Evolutionary conservation across 2,797 vertebrate genomes (phyloP).

Genomic region (Phalloptychus januarius): DNA sequence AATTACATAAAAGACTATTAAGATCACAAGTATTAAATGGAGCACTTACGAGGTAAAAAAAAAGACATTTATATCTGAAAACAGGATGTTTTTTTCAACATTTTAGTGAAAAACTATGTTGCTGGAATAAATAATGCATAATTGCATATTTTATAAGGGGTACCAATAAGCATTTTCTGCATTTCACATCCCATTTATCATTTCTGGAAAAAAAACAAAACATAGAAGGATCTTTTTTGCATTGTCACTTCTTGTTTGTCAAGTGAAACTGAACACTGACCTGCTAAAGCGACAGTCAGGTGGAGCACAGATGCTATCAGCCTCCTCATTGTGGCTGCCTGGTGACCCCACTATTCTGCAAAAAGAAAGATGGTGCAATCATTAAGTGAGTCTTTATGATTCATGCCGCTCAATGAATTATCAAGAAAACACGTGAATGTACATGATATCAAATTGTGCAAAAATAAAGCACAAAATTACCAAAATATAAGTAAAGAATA

Average conservation of each 20-base stretch:
- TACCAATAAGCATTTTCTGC: background rate
- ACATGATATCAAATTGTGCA: background rate
- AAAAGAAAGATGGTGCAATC: conserved; percentile 5
- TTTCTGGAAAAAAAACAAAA: conserved; percentile 8
- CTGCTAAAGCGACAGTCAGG: conserved; percentile 62
- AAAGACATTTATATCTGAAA: background rate
- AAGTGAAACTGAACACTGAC: conserved; percentile 56
- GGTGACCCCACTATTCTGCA: conserved; percentile 53
- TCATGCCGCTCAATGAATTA: background rate
- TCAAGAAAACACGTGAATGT: background rate
- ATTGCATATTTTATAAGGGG: background rate
- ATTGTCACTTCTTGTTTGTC: conserved; percentile 24
- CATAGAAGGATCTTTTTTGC: background rate
- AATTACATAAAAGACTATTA: background rate
- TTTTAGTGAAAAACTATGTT: background rate
- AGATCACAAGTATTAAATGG: background rate
- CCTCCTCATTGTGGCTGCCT: conserved; percentile 63
- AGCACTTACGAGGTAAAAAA: background rate
- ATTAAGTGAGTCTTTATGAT: background rate
- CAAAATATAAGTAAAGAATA: background rate
- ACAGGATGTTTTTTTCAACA: background rate
- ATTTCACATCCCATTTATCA: background rate
- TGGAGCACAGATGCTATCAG: conserved; percentile 38
- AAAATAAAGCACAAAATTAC: background rate
- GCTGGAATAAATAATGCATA: background rate